phyloP scores from a whole-genome alignment of 2,888 invertebrate species.

The Ischnus inquisitorius region DNA sequence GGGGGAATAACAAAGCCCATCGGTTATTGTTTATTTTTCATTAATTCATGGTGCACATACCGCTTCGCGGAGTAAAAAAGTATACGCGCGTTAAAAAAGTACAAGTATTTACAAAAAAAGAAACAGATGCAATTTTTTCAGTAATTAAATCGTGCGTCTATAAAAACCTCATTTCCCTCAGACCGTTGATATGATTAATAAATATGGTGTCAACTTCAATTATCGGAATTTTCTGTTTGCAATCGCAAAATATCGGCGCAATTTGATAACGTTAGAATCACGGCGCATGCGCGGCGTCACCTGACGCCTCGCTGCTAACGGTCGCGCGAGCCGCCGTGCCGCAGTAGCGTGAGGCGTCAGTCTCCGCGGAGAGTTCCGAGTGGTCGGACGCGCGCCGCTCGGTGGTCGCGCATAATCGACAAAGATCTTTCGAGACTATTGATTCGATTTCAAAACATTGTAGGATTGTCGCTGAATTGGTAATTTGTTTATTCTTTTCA shows the following conservation, averaged over 20 bases:
- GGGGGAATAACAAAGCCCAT: not conserved
- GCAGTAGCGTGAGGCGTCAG: not conserved
- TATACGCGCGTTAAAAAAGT: constrained; percentile 80
- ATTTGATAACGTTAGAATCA: no score
- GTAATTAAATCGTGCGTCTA: no score
- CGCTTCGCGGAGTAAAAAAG: constrained; percentile 30
- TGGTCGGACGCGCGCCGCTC: not conserved
- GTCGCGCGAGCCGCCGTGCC: no score
- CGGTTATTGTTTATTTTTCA: constrained; percentile 18
- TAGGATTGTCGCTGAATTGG: not conserved
- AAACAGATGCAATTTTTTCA: constrained; percentile 51
- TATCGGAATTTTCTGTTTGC: no score
- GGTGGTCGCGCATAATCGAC: not conserved
- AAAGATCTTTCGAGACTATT: not conserved
- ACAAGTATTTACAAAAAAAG: constrained; percentile 83
- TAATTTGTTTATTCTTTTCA: not conserved
- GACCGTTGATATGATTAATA: no score
- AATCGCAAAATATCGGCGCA: no score
- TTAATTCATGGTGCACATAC: constrained; percentile 42
- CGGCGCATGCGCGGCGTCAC: no score
- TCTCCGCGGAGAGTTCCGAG: not conserved
- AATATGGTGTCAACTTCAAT: no score
- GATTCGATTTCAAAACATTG: not conserved
- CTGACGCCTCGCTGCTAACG: no score
- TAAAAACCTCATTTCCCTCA: no score